phyloP scores from a whole-genome alignment of 2,797 vertebrate genomes.

The Pangasius djambal region DNA sequence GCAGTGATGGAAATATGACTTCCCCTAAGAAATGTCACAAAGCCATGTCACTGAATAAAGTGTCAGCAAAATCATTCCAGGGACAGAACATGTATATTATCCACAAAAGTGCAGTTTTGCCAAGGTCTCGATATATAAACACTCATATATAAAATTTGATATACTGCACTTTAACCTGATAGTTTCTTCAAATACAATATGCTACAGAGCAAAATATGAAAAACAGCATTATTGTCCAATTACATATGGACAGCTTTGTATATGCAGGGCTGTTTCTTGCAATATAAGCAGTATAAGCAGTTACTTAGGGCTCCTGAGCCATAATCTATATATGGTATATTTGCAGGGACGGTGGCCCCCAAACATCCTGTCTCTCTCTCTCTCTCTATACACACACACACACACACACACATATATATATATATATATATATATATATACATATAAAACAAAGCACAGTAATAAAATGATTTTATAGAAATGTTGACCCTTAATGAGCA shows the following conservation, averaged over 20 bases:
- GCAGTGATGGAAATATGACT: constrained; percentile 10
- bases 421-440: too few relatives aligned
- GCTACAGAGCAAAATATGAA: neutral
- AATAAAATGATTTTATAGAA: neutral
- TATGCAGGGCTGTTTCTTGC: neutral
- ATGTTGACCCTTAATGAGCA: neutral
- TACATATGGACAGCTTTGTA: neutral
- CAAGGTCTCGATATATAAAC: neutral
- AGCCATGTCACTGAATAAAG: constrained; percentile 9
- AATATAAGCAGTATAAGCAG: neutral
- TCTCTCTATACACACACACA: too few relatives aligned
- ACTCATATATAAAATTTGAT: neutral
- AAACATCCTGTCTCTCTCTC: neutral
- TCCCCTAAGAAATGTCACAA: constrained; percentile 5
- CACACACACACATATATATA: too few relatives aligned
- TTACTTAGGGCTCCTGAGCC: neutral
- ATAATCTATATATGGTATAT: neutral
- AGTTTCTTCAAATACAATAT: neutral
- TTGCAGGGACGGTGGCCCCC: neutral
- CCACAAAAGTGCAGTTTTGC: neutral
- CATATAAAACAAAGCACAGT: neutral
- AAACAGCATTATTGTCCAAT: neutral
- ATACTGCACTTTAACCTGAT: neutral
- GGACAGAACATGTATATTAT: neutral
- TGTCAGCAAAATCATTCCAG: neutral